These are phyloP conservation scores for Oncorhynchus nerka DNA, from an alignment of 2,113 vertebrate species.

Conservation along the genomic window DNA sequence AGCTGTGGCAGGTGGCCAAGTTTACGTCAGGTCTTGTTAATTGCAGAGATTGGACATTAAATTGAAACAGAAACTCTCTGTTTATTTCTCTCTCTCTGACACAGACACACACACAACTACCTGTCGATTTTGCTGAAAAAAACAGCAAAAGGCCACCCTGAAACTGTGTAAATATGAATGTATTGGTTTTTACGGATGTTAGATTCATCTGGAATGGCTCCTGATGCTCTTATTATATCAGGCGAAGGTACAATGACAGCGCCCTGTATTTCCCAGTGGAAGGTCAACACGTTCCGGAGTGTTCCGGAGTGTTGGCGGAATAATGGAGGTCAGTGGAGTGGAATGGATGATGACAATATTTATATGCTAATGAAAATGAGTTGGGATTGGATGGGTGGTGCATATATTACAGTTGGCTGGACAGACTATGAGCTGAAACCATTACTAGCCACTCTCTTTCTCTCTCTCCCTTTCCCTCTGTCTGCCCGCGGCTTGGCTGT, in stretches of 20 bases:
- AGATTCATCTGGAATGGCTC: not conserved
- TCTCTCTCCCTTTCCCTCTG: not conserved
- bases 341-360: slow-evolving; percentile 54
- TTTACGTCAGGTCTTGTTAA: too few species aligned
- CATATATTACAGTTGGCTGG: slow-evolving; percentile 31
- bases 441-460: slow-evolving; percentile 4
- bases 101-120: not conserved
- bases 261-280: slow-evolving; percentile 18
- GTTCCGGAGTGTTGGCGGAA: slow-evolving; percentile 24
- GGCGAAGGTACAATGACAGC: slow-evolving; percentile 13
- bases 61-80: too few species aligned
- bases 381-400: slow-evolving; percentile 38
- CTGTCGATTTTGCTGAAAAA: not conserved
- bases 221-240: not conserved
- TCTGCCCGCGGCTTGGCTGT: too few species aligned
- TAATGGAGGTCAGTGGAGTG: slow-evolving; percentile 24
- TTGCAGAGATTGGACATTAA: too few species aligned
- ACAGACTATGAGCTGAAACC: slow-evolving; percentile 38
- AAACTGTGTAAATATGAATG: not conserved
- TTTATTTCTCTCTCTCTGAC: not conserved
- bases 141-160: not conserved
- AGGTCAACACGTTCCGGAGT: slow-evolving; percentile 35
- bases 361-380: slow-evolving; percentile 60
- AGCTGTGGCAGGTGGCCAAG: too few species aligned
- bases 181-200: not conserved